Percentiles rank a stretch among this genome's conserved stretches.
Evolutionary conservation across 1,140 invertebrate genomes (phyloP).

Genomic region (Pseudomyrmex sp.): DNA sequence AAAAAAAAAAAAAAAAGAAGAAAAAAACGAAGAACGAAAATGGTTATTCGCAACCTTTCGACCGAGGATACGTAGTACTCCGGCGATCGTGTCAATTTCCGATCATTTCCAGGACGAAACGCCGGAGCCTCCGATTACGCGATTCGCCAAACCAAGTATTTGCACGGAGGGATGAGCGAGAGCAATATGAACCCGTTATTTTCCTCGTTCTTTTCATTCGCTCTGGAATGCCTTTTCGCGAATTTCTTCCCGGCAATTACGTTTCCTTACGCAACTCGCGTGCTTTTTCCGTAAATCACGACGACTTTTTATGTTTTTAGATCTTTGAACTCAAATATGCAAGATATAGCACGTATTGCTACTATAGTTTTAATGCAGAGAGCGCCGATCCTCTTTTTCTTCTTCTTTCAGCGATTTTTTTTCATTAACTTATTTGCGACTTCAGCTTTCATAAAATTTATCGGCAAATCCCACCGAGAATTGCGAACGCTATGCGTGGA

Average conservation of each 20-base stretch:
- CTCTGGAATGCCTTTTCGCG: background rate
- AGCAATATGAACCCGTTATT: constrained; percentile 30
- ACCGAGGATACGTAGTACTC: constrained; percentile 1
- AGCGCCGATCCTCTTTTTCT: background rate
- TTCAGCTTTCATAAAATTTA: constrained; percentile 16
- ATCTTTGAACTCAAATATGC: background rate
- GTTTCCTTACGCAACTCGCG: background rate
- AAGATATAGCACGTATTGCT: background rate
- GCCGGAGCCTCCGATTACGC: constrained; percentile 23
- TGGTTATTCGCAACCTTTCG: constrained; percentile 42
- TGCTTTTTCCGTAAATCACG: background rate
- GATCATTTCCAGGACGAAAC: constrained; percentile 29
- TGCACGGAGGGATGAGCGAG: background rate
- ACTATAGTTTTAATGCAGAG: background rate
- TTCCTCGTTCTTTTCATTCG: background rate
- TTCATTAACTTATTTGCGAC: background rate
- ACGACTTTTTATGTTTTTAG: background rate
- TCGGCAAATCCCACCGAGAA: background rate
- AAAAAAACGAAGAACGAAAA: constrained; percentile 17
- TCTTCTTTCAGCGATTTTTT: background rate
- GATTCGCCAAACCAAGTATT: constrained; percentile 25
- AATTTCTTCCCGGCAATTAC: background rate
- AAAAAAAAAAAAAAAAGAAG: too few relatives aligned
- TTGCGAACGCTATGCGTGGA: background rate
- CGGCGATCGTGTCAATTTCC: constrained; percentile 24